phyloP scores from a whole-genome alignment of 2,888 invertebrate genomes.

The Hypomecis punctinalis region DNA sequence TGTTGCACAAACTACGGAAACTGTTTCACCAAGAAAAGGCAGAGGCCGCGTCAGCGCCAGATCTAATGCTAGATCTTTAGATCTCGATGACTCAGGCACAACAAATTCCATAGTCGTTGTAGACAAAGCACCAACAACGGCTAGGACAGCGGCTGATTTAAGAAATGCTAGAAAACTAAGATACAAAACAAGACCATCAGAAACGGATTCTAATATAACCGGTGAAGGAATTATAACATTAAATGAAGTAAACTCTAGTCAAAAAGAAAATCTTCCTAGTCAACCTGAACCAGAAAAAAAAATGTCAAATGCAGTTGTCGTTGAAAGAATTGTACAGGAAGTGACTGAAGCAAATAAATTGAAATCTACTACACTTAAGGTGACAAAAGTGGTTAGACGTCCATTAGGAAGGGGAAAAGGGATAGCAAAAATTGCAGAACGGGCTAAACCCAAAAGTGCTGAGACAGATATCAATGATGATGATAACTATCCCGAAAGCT shows the following conservation, averaged over 20 bases:
- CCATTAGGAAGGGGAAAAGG: conserved; percentile 61
- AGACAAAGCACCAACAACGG: conserved; percentile 67
- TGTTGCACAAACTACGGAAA: conserved; percentile 55
- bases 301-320: conserved; percentile 50
- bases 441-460: conserved; percentile 55
- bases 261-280: conserved; percentile 70
- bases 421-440: conserved; percentile 52
- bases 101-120: conserved; percentile 66
- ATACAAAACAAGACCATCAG: conserved; percentile 66
- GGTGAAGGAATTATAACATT: conserved; percentile 64
- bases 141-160: conserved; percentile 61
- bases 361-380: conserved; percentile 62
- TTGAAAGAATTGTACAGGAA: conserved; percentile 56
- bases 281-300: conserved; percentile 66
- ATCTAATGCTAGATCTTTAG: conserved; percentile 60
- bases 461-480: conserved; percentile 84
- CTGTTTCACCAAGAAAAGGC: conserved; percentile 48
- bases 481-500: conserved; percentile 88
- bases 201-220: conserved; percentile 75
- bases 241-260: conserved; percentile 75
- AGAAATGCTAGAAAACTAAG: conserved; percentile 70
- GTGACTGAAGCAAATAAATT: conserved; percentile 61
- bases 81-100: conserved; percentile 71
- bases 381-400: conserved; percentile 66
- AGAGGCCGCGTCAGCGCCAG: conserved; percentile 65